Evolutionary conservation across 37 sponge, comb jelly and placozoan genomes (phyloP).

Genomic region (Eunapius fragilis): DNA sequence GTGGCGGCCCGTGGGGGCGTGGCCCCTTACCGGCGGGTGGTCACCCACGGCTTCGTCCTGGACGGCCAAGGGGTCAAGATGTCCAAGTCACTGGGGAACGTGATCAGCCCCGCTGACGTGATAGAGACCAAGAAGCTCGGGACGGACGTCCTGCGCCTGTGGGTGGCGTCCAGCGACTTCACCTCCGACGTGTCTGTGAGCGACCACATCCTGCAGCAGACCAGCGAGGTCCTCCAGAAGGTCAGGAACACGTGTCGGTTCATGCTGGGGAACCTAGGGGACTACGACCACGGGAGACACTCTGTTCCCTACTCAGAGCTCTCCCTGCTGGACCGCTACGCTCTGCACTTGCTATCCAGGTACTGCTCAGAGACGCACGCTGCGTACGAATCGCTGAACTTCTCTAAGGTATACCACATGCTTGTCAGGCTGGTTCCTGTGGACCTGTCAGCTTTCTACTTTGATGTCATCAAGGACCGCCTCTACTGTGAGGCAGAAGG

Average conservation of each 20-base stretch:
- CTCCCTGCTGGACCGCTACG: constrained; percentile 61
- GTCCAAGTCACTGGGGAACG: constrained; percentile 95
- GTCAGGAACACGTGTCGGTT: constrained; percentile 81
- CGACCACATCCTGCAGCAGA: constrained; percentile 63
- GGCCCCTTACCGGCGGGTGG: constrained; percentile 77
- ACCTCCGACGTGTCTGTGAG: constrained; percentile 69
- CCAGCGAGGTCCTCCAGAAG: constrained; percentile 62
- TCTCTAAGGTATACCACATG: constrained; percentile 34
- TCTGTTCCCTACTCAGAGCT: constrained; percentile 51
- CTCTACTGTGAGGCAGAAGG: constrained; percentile 66
- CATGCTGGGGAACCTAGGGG: constrained; percentile 76
- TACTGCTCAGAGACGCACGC: constrained; percentile 34
- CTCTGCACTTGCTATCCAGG: constrained; percentile 64
- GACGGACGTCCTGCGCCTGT: constrained; percentile 80
- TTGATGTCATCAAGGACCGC: constrained; percentile 77
- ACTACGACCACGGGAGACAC: constrained; percentile 52
- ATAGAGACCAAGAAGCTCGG: constrained; percentile 63
- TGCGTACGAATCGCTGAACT: constrained; percentile 63
- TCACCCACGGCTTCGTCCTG: constrained; percentile 92
- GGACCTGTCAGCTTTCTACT: constrained; percentile 85
- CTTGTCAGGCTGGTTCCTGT: constrained; percentile 37
- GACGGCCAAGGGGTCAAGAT: constrained; percentile 79
- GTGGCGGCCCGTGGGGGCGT: constrained; percentile 56
- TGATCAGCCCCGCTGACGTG: constrained; percentile 76
- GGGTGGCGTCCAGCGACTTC: constrained; percentile 75